These are phyloP conservation scores for Cherax quadricarinatus DNA, from an alignment of 1,140 invertebrate genomes.

Conservation along the genomic window DNA sequence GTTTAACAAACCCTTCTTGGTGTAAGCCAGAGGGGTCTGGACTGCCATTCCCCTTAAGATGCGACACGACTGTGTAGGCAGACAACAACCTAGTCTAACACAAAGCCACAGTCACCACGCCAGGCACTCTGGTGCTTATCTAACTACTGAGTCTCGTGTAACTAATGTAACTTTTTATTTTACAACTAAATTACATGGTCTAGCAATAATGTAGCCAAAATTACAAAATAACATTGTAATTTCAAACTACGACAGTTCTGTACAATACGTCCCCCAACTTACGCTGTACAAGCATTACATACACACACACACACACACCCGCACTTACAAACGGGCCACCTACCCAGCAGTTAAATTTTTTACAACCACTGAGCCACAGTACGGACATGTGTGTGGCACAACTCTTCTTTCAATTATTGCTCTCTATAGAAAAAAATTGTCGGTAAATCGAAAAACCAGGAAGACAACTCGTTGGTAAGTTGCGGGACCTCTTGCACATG, in stretches of 20 bases:
- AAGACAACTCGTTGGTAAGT: no score
- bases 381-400: no score
- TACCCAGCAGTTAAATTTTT: no score
- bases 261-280: not conserved
- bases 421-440: no score
- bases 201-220: not conserved
- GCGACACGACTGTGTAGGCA: conserved; percentile 51
- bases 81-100: conserved; percentile 66
- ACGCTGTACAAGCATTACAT: no score
- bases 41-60: conserved; percentile 44
- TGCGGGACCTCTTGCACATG: not conserved
- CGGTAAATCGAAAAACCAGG: no score
- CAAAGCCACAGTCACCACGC: conserved; percentile 60
- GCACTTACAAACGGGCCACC: no score
- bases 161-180: conserved; percentile 7
- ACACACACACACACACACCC: no score
- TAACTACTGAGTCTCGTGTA: conserved; percentile 17
- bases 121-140: conserved; percentile 45
- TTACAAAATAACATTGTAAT: conserved; percentile 5
- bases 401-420: no score
- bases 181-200: conserved; percentile 16
- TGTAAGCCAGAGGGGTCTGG: conserved; percentile 55
- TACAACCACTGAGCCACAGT: no score
- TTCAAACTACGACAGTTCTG: not conserved
- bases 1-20: conserved; percentile 61